Evolutionary conservation across 2,888 invertebrate genomes (phyloP).

Genomic region (Ernsta delagoae): DNA sequence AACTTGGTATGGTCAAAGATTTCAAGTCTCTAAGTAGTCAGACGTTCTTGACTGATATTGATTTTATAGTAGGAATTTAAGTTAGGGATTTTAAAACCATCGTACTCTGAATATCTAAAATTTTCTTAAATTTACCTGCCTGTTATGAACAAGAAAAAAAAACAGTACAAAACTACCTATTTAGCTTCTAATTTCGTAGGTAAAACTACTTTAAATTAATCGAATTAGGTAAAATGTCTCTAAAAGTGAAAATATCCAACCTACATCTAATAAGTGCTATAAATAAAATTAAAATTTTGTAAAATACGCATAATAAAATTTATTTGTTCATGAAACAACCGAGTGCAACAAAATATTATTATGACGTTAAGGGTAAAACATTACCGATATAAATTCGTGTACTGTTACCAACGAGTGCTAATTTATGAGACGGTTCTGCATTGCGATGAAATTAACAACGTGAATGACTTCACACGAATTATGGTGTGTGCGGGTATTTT

Average conservation of each 20-base stretch:
- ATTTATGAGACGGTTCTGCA: constrained; percentile 35
- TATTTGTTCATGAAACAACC: constrained; percentile 18
- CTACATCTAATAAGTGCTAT: too few relatives aligned
- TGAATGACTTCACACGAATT: constrained; percentile 14
- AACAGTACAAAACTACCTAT: too few relatives aligned
- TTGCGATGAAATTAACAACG: constrained; percentile 34
- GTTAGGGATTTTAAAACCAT: too few relatives aligned
- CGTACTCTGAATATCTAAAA: too few relatives aligned
- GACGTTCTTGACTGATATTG: not conserved
- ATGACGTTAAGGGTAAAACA: constrained; percentile 35
- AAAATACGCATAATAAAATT: constrained; percentile 1
- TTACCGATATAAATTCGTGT: constrained; percentile 35
- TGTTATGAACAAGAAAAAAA: too few relatives aligned
- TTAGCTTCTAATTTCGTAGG: too few relatives aligned
- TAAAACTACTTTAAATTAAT: too few relatives aligned
- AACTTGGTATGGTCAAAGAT: not conserved
- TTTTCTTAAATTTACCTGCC: too few relatives aligned
- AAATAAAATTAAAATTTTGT: not conserved
- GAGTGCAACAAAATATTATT: constrained; percentile 15
- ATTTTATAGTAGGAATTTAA: not conserved
- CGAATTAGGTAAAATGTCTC: too few relatives aligned
- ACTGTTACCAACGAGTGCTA: constrained; percentile 29
- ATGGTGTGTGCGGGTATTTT: not conserved
- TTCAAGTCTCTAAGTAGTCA: not conserved
- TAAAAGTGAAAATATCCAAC: too few relatives aligned